These are phyloP conservation scores for Polypterus senegalus DNA, from an alignment of 2,113 vertebrate species.

Conservation along the genomic window DNA sequence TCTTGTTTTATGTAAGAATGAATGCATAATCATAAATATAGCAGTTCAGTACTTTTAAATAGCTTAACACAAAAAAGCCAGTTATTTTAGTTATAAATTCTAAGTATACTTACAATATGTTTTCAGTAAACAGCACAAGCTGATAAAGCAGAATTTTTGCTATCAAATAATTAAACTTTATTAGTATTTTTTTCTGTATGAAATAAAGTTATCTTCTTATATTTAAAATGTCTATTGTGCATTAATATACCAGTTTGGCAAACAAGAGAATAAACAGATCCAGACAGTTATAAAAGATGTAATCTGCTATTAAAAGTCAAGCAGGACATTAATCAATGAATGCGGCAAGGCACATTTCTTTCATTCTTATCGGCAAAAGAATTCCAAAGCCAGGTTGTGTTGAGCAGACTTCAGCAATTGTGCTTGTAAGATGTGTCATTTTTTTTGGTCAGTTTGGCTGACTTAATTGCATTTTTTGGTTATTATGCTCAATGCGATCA, in stretches of 20 bases:
- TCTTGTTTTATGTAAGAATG: too few species aligned
- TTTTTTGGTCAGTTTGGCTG: constrained; percentile 6
- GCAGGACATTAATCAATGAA: constrained; percentile 5
- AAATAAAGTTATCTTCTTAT: too few species aligned
- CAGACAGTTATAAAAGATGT: constrained; percentile 9
- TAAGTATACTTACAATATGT: too few species aligned
- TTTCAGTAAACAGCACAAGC: too few species aligned
- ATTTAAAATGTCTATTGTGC: background rate
- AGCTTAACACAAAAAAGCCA: too few species aligned
- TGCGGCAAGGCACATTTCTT: constrained; percentile 18
- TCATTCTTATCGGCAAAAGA: constrained; percentile 11
- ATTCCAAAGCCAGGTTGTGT: constrained; percentile 3
- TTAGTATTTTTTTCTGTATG: too few species aligned
- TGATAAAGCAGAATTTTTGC: too few species aligned
- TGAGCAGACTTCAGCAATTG: constrained; percentile 13
- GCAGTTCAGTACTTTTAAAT: too few species aligned
- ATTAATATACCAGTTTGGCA: constrained; percentile 9
- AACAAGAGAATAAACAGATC: constrained; percentile 1
- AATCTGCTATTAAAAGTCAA: constrained; percentile 11
- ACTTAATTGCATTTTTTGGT: background rate
- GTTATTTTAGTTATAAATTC: too few species aligned
- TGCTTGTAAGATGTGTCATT: constrained; percentile 12
- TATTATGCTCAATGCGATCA: background rate
- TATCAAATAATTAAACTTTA: too few species aligned
- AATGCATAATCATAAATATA: too few species aligned